Evolutionary conservation across 2,888 invertebrate genomes (phyloP).

Genomic region (Dasysyrphus albostriatus): DNA sequence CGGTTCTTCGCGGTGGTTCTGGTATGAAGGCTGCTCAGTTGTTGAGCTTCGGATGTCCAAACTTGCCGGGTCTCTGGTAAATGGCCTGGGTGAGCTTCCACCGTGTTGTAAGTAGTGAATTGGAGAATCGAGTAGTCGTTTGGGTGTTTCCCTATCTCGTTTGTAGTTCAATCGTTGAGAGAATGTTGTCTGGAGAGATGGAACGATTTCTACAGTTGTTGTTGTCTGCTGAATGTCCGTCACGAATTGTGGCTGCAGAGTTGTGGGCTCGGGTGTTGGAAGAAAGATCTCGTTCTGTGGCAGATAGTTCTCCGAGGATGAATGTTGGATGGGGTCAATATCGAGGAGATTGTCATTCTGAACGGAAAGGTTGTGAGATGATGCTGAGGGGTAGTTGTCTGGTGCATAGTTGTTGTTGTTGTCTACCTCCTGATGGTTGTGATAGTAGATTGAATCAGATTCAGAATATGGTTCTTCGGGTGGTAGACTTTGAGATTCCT

Average conservation of each 20-base stretch:
- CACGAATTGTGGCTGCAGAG: conserved; percentile 56
- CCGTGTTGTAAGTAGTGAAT: conserved; percentile 82
- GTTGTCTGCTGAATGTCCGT: conserved; percentile 60
- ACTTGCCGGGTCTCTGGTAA: conserved; percentile 83
- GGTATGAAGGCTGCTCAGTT: conserved; percentile 17
- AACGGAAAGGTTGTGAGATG: conserved; percentile 76
- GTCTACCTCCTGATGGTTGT: conserved; percentile 77
- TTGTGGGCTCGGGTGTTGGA: conserved; percentile 53
- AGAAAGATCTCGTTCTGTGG: conserved; percentile 60
- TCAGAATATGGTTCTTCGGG: conserved; percentile 56
- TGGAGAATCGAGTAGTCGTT: conserved; percentile 86
- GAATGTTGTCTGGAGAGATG: conserved; percentile 72
- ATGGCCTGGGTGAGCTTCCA: conserved; percentile 85
- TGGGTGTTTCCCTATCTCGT: conserved; percentile 81
- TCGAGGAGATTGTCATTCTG: conserved; percentile 72
- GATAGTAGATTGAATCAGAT: conserved; percentile 83
- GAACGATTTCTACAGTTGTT: conserved; percentile 68
- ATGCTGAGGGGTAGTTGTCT: conserved; percentile 85
- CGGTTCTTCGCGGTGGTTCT: conserved; percentile 13
- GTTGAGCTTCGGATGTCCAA: conserved; percentile 78
- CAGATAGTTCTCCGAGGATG: conserved; percentile 60
- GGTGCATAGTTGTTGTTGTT: conserved; percentile 80
- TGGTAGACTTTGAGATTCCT: conserved; percentile 20
- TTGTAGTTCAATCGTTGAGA: conserved; percentile 61
- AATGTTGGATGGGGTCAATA: conserved; percentile 63